A percentile compares a stretch with the other conserved stretches of the same genome.
Conservation (phyloP, 2,888 invertebrate genomes). For the Drosophila tripunctata region DNA sequence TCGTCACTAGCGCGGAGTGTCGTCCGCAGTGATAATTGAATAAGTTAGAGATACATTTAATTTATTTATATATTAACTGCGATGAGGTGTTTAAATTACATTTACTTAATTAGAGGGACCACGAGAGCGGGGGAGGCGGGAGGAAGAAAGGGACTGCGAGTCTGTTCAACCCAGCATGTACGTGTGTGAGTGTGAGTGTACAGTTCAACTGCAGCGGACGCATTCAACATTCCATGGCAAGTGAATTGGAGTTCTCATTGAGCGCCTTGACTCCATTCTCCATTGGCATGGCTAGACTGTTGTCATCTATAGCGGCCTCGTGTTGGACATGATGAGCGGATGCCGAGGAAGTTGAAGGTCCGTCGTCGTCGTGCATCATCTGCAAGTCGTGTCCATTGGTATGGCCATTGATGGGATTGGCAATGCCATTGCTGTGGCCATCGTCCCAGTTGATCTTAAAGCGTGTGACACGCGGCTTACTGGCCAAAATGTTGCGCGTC, state of each 20-base stretch:
- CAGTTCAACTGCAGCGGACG: slow-evolving; percentile 24
- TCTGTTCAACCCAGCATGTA: slow-evolving; percentile 18
- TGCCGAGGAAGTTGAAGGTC: slow-evolving; percentile 66
- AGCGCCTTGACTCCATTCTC: slow-evolving; percentile 81
- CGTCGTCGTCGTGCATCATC: slow-evolving; percentile 55
- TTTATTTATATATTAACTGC: slow-evolving; percentile 58
- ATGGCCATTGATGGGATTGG: slow-evolving; percentile 29
- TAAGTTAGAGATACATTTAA: slow-evolving; percentile 43
- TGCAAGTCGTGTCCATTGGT: slow-evolving; percentile 68
- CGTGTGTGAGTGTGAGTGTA: slow-evolving; percentile 2
- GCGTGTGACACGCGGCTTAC: slow-evolving; percentile 96
- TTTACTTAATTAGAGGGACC: slow-evolving; percentile 63
- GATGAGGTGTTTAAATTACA: slow-evolving; percentile 60
- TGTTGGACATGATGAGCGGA: slow-evolving; percentile 41
- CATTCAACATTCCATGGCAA: slow-evolving; percentile 84
- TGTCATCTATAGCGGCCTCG: slow-evolving; percentile 81
- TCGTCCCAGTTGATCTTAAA: slow-evolving; percentile 99
- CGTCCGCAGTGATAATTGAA: no score
- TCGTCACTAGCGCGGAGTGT: no score
- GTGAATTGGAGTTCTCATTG: slow-evolving; percentile 84
- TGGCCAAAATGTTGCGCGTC: slow-evolving; percentile 87
- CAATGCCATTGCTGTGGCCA: slow-evolving; percentile 80
- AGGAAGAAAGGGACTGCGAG: slow-evolving; percentile 5
- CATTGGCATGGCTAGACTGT: slow-evolving; percentile 82
- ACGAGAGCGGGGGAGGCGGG: slow-evolving; percentile 16